phyloP scores from a whole-genome alignment of 2,113 vertebrate genomes.

The Actenoides lindsayi region DNA sequence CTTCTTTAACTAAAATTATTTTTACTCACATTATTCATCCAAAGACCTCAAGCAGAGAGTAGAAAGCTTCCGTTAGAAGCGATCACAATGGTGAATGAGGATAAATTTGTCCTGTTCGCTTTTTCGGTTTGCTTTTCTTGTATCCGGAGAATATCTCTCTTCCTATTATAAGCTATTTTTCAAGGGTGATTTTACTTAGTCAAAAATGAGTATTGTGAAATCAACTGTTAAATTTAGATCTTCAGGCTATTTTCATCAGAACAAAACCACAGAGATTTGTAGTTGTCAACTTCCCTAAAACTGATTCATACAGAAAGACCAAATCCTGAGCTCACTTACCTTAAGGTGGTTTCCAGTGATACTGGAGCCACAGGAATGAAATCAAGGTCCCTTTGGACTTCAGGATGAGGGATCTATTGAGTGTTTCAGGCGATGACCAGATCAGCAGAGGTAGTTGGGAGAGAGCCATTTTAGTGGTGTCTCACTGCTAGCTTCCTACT shows the following conservation, averaged over 20 bases:
- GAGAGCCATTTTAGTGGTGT: constrained; percentile 6
- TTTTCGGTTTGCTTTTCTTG: background rate
- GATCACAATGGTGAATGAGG: background rate
- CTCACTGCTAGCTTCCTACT: constrained; percentile 19
- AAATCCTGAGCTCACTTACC: background rate
- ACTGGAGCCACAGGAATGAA: background rate
- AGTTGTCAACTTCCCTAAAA: constrained; percentile 43
- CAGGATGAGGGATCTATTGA: background rate
- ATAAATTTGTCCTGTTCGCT: background rate
- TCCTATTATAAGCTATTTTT: constrained; percentile 43
- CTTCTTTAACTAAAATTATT: background rate
- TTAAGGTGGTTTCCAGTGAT: constrained; percentile 15
- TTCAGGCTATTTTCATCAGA: constrained; percentile 47
- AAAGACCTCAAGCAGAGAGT: background rate
- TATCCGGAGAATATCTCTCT: background rate
- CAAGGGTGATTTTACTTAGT: constrained; percentile 46
- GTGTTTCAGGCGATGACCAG: background rate
- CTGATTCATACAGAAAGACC: constrained; percentile 10
- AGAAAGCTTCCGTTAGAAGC: background rate
- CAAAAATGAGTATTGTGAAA: constrained; percentile 61
- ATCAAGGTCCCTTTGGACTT: background rate
- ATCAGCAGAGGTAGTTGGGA: background rate
- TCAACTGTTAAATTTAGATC: constrained; percentile 63
- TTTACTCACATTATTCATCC: background rate
- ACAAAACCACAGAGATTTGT: constrained; percentile 53